These are phyloP conservation scores for Indicator indicator DNA, from an alignment of 2,113 vertebrate genomes.

Conservation along the genomic window DNA sequence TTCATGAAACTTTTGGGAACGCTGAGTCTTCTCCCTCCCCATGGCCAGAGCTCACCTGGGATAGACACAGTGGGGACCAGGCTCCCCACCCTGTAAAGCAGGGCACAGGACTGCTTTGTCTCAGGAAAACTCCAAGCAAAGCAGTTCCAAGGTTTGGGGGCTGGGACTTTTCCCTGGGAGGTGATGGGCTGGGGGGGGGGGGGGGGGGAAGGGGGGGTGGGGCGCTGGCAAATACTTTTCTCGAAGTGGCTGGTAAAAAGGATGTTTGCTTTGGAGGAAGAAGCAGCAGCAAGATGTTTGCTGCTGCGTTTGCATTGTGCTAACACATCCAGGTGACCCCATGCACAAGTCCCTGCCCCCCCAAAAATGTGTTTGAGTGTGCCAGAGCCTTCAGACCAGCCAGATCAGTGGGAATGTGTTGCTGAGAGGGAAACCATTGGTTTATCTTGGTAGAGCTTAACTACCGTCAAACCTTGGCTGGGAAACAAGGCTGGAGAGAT, in stretches of 20 bases:
- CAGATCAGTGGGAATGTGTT: neutral
- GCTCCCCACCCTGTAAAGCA: neutral
- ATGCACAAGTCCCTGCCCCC: neutral
- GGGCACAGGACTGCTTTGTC: neutral
- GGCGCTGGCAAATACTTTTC: no score
- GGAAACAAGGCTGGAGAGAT: neutral
- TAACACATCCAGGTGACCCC: accelerated
- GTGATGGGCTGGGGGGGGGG: neutral
- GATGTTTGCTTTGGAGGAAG: neutral
- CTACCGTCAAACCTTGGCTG: neutral
- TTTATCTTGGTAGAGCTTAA: neutral
- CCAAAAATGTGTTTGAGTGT: neutral
- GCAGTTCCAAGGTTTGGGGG: no score
- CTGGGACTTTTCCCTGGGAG: neutral
- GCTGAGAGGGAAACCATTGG: neutral
- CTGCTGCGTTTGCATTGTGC: neutral
- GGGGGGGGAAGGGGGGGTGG: no score
- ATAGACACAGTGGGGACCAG: accelerated
- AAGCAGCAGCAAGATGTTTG: accelerated
- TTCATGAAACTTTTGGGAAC: neutral
- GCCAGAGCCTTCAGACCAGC: neutral
- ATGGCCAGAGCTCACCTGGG: neutral
- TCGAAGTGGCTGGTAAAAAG: neutral
- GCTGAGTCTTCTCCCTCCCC: accelerated
- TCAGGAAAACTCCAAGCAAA: neutral